Evolutionary conservation across 1,140 invertebrate genomes (phyloP), one percentile per base, ranked within the genome.

Genomic region (Bombyx mandarina): DNA sequence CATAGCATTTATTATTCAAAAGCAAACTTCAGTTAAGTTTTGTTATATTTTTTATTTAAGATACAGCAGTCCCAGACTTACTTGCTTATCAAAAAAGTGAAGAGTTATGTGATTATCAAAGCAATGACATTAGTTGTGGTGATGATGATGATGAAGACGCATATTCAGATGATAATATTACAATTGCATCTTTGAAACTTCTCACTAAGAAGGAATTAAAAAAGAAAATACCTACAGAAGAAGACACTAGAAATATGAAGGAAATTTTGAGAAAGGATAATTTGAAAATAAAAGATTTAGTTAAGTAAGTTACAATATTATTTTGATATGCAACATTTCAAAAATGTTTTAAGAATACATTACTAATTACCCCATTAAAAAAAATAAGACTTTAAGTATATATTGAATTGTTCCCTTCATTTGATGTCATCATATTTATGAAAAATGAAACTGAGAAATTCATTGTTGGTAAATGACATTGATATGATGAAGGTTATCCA

Each of bases 241-340:
- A 71, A 56, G 73, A 79, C 48, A 59, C 66, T 43, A 58, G 65
- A 44, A 65, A 73, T 59, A 74, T 79, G n/a, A 71, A 79, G 56
- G 67, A 74, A 57, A 49, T 82, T 58, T 59, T 82, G 9, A 72
- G 73, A 57, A 75, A 77, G 64, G 52, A 71, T n/a, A 69, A 75
- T 62, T 67, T 77, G 54, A 80, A 79, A 71, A 69, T 79, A 45
- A 82, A 77, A 60, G 77, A 86, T 65, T 81, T 82, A 74, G 77
- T 86, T 7, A 79, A 82, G 82, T 86, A 58, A 79, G 82, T 77
- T 10, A 49, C 12, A 35, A 35, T 35, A 1, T 35, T 35, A 35
- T 35, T 35, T 35, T 35, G 26, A 35, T 35, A 35, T 35, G 0
- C 26, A 35, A 35, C 26, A 35, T 35, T 35, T 2, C 26, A 35